These are phyloP conservation scores for Leptodon cayanensis DNA, from an alignment of 2,797 vertebrate genomes.

Conservation along the genomic window DNA sequence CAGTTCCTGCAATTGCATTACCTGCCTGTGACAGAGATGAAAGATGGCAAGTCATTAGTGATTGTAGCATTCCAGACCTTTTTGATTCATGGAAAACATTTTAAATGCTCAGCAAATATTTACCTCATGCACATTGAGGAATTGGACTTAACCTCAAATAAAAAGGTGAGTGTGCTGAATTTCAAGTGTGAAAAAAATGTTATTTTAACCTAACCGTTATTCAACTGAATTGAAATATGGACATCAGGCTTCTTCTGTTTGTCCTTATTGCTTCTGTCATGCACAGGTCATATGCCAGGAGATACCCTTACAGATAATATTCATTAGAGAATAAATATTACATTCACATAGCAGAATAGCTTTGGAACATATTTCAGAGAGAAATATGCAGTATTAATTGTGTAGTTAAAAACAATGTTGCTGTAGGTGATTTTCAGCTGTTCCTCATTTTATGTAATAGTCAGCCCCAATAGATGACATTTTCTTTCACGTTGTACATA, in stretches of 20 bases:
- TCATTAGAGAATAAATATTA: not conserved
- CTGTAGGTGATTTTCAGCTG: not conserved
- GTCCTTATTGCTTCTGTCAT: not conserved
- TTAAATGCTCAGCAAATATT: not conserved
- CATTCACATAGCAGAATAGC: not conserved
- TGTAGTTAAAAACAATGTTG: not conserved
- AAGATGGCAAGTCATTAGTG: not conserved
- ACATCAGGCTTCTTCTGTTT: not conserved
- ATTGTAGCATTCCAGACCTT: not conserved
- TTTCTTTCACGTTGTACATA: rapidly evolving
- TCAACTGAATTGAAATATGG: not conserved
- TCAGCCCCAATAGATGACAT: not conserved
- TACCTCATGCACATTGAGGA: not conserved
- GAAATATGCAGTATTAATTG: not conserved
- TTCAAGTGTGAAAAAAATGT: not conserved
- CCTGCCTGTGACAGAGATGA: not conserved
- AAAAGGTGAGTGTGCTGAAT: not conserved
- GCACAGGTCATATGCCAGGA: not conserved
- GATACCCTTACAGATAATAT: not conserved
- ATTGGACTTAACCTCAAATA: not conserved
- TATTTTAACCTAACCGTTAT: not conserved
- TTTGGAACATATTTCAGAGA: not conserved
- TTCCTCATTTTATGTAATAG: not conserved
- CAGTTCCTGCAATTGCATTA: not conserved
- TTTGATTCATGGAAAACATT: not conserved